Conservation (phyloP, 2,113 vertebrate genomes). For the Sphaerodactylus townsendi region DNA sequence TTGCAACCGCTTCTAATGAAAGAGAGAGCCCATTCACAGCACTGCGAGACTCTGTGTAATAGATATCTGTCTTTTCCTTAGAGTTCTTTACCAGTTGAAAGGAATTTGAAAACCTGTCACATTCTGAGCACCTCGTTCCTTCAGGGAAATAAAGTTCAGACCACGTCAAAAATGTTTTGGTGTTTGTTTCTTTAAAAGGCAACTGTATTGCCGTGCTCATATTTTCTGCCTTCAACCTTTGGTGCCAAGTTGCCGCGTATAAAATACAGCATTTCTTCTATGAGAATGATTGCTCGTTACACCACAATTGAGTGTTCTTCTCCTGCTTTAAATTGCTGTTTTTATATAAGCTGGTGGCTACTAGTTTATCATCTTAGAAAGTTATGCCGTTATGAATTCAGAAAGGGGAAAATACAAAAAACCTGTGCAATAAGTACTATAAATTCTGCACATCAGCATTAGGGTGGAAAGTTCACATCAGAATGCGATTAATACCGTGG, state of each 20-base stretch:
- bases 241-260: background rate
- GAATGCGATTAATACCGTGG: background rate
- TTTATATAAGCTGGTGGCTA: background rate
- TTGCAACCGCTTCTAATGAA: too few relatives aligned
- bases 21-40: too few relatives aligned
- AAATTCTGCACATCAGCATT: background rate
- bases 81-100: background rate
- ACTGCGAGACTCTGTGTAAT: too few relatives aligned
- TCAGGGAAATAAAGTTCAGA: background rate
- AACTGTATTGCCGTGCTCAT: background rate
- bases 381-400: background rate
- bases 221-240: background rate
- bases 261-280: background rate
- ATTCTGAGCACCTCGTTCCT: background rate
- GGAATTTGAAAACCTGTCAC: background rate
- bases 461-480: background rate
- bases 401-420: background rate
- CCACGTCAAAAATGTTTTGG: background rate
- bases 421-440: background rate
- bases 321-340: constrained; percentile 11
- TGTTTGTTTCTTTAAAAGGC: background rate
- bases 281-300: constrained; percentile 7
- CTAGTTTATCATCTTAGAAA: background rate
- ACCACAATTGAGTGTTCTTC: constrained; percentile 19
- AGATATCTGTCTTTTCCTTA: too few relatives aligned